Percentiles rank a stretch among this genome's conserved stretches.
phyloP scores from a whole-genome alignment of 2,888 invertebrate species.

The Cephonodes hylas region DNA sequence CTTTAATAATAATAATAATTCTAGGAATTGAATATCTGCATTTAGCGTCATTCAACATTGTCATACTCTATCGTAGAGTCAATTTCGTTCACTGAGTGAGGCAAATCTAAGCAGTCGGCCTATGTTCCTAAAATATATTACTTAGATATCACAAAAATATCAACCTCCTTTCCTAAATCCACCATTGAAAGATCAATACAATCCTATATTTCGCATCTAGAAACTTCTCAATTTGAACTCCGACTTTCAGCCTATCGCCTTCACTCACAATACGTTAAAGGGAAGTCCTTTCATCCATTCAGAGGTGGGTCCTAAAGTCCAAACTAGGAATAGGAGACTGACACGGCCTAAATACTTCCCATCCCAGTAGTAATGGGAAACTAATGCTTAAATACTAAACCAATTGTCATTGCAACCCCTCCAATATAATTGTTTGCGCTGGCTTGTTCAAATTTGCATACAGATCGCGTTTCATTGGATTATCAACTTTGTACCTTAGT shows the following conservation, averaged over 20 bases:
- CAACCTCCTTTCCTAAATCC: background rate
- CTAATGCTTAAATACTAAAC: conserved; percentile 8
- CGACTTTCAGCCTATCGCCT: background rate
- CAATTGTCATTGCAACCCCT: conserved; percentile 4
- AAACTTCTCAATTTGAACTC: background rate
- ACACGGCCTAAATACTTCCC: background rate
- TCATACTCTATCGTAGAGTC: too few species aligned
- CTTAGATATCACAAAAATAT: too few species aligned
- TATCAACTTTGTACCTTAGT: background rate
- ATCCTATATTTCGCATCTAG: background rate
- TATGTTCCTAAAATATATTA: too few species aligned
- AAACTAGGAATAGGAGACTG: background rate
- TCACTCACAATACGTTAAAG: background rate
- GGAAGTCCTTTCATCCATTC: background rate
- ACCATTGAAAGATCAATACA: background rate
- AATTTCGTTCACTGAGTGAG: too few species aligned
- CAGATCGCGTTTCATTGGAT: background rate
- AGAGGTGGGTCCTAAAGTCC: background rate
- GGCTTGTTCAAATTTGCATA: background rate
- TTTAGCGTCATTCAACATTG: too few species aligned
- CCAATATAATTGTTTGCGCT: conserved; percentile 4
- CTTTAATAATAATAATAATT: too few species aligned
- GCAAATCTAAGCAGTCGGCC: too few species aligned
- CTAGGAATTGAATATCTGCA: too few species aligned
- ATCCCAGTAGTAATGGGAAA: background rate